Percentiles rank a stretch among this genome's conserved stretches.
Evolutionary conservation across 2,113 vertebrate species (phyloP).

Genomic region (Mixornis gularis): DNA sequence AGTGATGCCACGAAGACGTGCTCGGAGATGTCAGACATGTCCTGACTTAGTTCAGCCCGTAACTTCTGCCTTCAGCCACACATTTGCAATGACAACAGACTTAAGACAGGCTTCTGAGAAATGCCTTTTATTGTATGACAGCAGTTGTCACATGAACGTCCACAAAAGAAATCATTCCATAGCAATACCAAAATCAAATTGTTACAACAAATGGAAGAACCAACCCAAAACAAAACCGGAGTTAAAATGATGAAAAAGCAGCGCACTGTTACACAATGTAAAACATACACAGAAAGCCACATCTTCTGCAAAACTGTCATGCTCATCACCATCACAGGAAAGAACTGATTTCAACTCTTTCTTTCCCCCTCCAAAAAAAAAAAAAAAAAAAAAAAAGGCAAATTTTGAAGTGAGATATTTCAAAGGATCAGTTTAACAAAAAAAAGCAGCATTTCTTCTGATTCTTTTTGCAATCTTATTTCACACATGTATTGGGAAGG

Average conservation of each 20-base stretch:
- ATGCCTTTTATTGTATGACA: slow-evolving; percentile 32
- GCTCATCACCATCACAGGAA: neutral
- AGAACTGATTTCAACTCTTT: neutral
- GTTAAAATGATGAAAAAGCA: slow-evolving; percentile 24
- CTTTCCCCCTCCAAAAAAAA: neutral
- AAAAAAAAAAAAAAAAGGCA: neutral
- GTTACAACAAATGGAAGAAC: slow-evolving; percentile 7
- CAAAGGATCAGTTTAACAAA: neutral
- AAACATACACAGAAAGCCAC: neutral
- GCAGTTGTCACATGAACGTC: neutral
- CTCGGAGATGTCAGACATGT: neutral
- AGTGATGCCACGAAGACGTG: neutral
- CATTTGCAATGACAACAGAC: neutral
- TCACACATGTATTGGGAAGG: neutral
- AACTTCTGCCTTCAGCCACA: neutral
- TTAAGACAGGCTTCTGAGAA: neutral
- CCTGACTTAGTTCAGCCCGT: neutral
- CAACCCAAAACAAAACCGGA: neutral
- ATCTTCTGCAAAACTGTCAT: neutral
- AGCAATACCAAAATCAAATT: neutral
- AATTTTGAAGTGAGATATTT: neutral
- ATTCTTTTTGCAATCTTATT: neutral
- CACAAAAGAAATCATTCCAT: neutral
- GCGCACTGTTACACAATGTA: neutral
- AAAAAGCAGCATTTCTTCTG: neutral